Percentiles rank a stretch among this genome's conserved stretches.
Evolutionary conservation across 1,140 invertebrate genomes (phyloP).

Genomic region (Drosophila sp.): DNA sequence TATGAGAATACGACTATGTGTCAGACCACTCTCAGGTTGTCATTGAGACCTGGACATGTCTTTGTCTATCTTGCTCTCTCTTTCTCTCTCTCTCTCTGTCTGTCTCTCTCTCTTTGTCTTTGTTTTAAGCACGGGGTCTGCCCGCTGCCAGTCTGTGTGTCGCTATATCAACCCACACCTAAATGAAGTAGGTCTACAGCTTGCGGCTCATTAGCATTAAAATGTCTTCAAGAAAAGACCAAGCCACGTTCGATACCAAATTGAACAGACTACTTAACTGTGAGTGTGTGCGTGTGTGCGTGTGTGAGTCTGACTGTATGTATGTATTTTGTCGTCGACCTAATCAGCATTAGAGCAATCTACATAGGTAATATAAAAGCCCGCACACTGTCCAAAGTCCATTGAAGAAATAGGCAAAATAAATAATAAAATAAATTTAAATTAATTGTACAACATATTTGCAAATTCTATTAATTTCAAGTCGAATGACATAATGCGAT

Average conservation of each 20-base stretch:
- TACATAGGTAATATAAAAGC: constrained; percentile 78
- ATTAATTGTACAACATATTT: not conserved
- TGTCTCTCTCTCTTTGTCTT: constrained; percentile 14
- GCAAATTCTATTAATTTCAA: constrained; percentile 1
- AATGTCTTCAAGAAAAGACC: constrained; percentile 80
- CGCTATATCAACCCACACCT: constrained; percentile 69
- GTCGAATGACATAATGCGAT: not conserved
- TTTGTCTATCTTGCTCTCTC: constrained; percentile 32
- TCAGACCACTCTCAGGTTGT: constrained; percentile 72
- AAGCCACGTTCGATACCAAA: constrained; percentile 80
- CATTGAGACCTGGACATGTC: constrained; percentile 75
- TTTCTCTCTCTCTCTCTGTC: constrained; percentile 20
- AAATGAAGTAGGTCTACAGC: constrained; percentile 73
- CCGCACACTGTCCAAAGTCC: constrained; percentile 53
- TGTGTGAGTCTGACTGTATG: constrained; percentile 18
- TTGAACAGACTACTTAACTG: constrained; percentile 70
- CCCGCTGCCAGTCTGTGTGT: constrained; percentile 55
- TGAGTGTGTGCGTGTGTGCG: constrained; percentile 4
- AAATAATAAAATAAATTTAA: constrained; percentile 1
- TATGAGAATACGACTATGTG: constrained; percentile 36
- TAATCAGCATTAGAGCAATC: constrained; percentile 81
- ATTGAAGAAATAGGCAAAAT: constrained; percentile 8
- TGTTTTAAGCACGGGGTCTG: constrained; percentile 19
- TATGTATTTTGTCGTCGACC: constrained; percentile 53
- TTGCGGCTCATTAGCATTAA: constrained; percentile 83